Base-by-base conservation (phyloP, 2,113 vertebrate species). In the Seriola dumerili region DNA sequence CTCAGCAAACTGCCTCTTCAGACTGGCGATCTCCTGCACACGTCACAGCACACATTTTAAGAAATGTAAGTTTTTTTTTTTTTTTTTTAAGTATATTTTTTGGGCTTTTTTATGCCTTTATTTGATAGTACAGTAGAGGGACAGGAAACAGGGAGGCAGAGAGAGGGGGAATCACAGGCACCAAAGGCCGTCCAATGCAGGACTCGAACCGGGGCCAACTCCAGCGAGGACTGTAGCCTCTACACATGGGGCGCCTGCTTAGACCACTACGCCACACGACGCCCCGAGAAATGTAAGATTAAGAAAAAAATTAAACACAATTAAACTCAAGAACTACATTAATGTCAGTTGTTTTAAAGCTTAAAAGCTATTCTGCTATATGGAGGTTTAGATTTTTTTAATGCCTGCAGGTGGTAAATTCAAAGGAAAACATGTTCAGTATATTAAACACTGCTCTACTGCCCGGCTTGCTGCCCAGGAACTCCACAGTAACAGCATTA, bases 1-100 rank as follows among this genome's bases (percentile, higher is more conserved):
- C 83, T 99, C 98, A 3, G 97, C 96, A 93, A 99, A 99, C 32
- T 99, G 98, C 61, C 97, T 95, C 88, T 99, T 99, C 88, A 99
- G 94, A 72, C 97, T 97, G 81, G 97, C 96, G 10, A 99, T 99
- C 89, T 99, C 98, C 98, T 99, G 85, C 38, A 84, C 4, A 42
- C 19, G 6, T 59, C n/a, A 75, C 14, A 80, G 59, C 32, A 74
- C 6, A 66, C 2, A 16, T 34, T 6, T 6, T 10, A 65, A 38
- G 1, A 38, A 38, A 38, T 38, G 5, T 38, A 38, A 38, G 38
- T n/a, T n/a, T n/a, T n/a, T n/a, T n/a, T n/a, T n/a, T n/a, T 23
- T 23, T 23, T 23, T 23, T 23, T 23, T 23, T 23, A 23, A 23
- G 23, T 23, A 23, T 23, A 23, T 23, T 23, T 23, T 23, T 23